Conservation (phyloP, 2,113 vertebrate genomes). For the Megaleporinus macrocephalus region DNA sequence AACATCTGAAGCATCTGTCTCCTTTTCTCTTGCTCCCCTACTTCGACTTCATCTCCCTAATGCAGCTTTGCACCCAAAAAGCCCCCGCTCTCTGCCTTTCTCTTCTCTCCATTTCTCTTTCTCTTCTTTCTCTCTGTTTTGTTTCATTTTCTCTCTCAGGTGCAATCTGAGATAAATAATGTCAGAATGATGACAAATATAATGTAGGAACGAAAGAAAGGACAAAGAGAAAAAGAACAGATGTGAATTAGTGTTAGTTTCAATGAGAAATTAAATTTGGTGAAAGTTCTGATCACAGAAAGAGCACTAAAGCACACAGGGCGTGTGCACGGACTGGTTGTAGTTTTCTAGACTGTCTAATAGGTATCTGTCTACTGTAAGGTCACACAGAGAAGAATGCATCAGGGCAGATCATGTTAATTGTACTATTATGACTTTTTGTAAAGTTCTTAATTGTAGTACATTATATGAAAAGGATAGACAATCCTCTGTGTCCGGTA, state of each 20-base stretch:
- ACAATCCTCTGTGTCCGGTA: not conserved
- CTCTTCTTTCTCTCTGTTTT: no score
- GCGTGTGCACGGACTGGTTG: no score
- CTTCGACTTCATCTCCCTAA: conserved; percentile 38
- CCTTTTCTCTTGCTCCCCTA: conserved; percentile 14
- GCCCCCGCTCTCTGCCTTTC: not conserved
- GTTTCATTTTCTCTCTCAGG: conserved; percentile 12
- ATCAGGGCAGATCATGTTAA: no score
- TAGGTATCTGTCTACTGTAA: no score
- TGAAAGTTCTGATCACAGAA: not conserved
- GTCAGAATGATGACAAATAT: not conserved
- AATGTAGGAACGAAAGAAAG: not conserved
- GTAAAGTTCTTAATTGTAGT: not conserved
- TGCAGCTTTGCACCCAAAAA: conserved; percentile 29
- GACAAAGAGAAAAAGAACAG: not conserved
- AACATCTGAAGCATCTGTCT: conserved; percentile 38
- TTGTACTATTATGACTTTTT: not conserved
- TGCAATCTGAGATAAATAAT: not conserved
- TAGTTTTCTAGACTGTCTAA: no score
- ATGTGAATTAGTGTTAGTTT: not conserved
- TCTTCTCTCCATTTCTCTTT: conserved; percentile 4
- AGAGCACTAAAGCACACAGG: no score
- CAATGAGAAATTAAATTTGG: not conserved
- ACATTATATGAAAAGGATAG: not conserved
- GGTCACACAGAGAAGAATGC: no score